These are phyloP conservation scores for Allobates femoralis DNA, from an alignment of 2,797 vertebrate species.

Conservation along the genomic window DNA sequence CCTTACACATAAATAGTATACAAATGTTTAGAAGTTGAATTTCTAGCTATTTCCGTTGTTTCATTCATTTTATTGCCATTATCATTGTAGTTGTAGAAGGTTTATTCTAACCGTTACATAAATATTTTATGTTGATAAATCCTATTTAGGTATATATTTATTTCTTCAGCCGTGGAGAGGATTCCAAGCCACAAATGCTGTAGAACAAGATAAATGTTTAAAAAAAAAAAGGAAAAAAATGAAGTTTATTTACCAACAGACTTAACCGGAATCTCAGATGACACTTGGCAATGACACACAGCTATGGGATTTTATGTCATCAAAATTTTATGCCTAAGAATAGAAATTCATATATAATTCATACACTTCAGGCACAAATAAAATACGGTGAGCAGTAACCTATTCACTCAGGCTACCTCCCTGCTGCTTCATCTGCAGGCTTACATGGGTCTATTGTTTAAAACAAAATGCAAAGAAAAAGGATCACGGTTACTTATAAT, in stretches of 20 bases:
- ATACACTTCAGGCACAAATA: slow-evolving; percentile 43
- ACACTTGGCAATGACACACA: slow-evolving; percentile 62
- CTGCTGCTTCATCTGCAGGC: slow-evolving; percentile 29
- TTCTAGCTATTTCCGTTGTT: neutral
- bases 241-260: slow-evolving; percentile 58
- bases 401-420: slow-evolving; percentile 38
- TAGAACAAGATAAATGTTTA: slow-evolving; percentile 5
- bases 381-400: slow-evolving; percentile 38
- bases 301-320: slow-evolving; percentile 61
- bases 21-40: neutral
- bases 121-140: neutral
- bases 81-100: neutral
- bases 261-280: slow-evolving; percentile 55
- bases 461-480: slow-evolving; percentile 7
- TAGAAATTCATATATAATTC: slow-evolving; percentile 64
- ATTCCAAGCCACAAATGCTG: neutral
- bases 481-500: neutral
- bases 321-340: slow-evolving; percentile 64
- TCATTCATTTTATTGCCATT: neutral
- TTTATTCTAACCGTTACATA: neutral
- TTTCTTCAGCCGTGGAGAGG: neutral
- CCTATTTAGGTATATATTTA: neutral
- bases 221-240: neutral
- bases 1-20: neutral
- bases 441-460: slow-evolving; percentile 20